Evolutionary conservation across 2,888 invertebrate species (phyloP).

Genomic region (Polydrusus tereticollis): DNA sequence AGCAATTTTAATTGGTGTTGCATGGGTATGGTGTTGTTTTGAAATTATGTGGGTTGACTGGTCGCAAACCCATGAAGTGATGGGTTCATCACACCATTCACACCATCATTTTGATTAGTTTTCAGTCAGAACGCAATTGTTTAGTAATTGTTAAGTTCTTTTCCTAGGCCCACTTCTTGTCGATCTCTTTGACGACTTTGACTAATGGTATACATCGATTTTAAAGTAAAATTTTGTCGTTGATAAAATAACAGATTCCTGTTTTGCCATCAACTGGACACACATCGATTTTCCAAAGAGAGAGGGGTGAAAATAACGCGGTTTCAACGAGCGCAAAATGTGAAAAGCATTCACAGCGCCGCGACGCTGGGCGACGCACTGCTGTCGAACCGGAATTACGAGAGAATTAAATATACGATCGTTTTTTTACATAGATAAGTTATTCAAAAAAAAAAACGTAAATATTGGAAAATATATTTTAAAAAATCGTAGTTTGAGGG

Average conservation of each 20-base stretch:
- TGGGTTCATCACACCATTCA: too few species aligned
- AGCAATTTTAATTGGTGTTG: too few species aligned
- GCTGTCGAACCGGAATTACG: constrained; percentile 82
- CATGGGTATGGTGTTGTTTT: too few species aligned
- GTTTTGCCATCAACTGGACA: not conserved
- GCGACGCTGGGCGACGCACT: constrained; percentile 82
- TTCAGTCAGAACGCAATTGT: too few species aligned
- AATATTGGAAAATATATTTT: not conserved
- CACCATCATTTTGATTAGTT: too few species aligned
- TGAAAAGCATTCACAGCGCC: constrained; percentile 24
- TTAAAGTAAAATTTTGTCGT: not conserved
- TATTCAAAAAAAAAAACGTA: not conserved
- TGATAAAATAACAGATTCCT: not conserved
- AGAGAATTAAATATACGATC: not conserved
- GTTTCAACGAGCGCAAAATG: constrained; percentile 22
- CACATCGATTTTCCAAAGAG: constrained; percentile 11
- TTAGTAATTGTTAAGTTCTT: too few species aligned
- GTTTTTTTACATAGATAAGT: not conserved
- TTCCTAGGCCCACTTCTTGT: too few species aligned
- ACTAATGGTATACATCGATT: too few species aligned
- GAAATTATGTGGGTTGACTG: too few species aligned
- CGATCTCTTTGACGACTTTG: too few species aligned
- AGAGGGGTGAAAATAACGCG: constrained; percentile 24
- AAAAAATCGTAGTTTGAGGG: not conserved
- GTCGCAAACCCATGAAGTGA: too few species aligned